Percentiles rank a stretch among this genome's conserved stretches.
These are phyloP conservation scores for Bufo gargarizans DNA, from an alignment of 2,113 vertebrate species.

Conservation along the genomic window DNA sequence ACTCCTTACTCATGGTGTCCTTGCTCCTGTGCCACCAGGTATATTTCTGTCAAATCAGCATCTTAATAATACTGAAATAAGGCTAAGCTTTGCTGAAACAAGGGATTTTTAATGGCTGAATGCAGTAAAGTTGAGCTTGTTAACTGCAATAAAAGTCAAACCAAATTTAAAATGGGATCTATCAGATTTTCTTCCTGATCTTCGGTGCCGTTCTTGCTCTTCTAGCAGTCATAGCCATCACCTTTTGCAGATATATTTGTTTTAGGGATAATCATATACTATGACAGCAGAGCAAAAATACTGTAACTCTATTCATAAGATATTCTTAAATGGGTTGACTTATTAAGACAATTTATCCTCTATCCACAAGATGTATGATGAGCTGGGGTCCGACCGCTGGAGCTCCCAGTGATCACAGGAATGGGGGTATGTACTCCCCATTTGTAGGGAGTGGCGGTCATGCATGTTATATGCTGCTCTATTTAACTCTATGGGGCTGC, in stretches of 20 bases:
- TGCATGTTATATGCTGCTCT: too few relatives aligned
- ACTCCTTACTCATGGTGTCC: background rate
- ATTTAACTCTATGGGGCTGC: too few relatives aligned
- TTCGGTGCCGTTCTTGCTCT: background rate
- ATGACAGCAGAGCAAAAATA: background rate
- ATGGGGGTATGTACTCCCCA: too few relatives aligned
- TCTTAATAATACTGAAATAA: slow-evolving; percentile 20
- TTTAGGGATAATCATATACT: background rate
- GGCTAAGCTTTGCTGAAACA: slow-evolving; percentile 23
- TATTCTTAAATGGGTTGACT: too few relatives aligned
- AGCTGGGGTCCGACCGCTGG: too few relatives aligned
- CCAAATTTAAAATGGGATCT: background rate
- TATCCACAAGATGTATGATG: too few relatives aligned
- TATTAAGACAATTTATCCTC: too few relatives aligned
- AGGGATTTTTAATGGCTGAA: slow-evolving; percentile 41
- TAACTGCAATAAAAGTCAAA: slow-evolving; percentile 38
- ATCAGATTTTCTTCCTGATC: background rate
- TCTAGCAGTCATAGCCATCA: background rate
- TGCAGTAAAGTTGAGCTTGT: slow-evolving; percentile 11
- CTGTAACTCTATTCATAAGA: too few relatives aligned
- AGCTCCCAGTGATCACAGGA: too few relatives aligned
- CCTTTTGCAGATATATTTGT: slow-evolving; percentile 11
- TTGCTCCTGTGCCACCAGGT: background rate
- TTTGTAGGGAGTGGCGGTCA: too few relatives aligned
- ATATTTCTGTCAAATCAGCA: slow-evolving; percentile 27